Percentiles rank a stretch among this genome's conserved stretches.
These are phyloP conservation scores for Nymphicus hollandicus DNA, from an alignment of 2,113 vertebrate genomes.

Conservation along the genomic window DNA sequence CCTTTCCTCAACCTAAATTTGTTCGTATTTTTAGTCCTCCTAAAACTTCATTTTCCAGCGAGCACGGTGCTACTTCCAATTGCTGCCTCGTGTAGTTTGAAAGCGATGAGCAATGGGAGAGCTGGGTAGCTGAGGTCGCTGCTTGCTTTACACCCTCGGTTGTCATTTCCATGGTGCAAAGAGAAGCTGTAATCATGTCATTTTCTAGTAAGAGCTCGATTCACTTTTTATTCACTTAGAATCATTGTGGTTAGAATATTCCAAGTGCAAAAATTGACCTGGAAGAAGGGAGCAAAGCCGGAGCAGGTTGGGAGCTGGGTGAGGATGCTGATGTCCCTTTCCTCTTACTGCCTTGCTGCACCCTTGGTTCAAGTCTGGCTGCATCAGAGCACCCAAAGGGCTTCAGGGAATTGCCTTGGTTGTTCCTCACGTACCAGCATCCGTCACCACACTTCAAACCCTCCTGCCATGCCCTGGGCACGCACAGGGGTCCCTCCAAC, in stretches of 20 bases:
- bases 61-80: not conserved
- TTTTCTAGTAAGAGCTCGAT: not conserved
- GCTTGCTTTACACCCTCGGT: not conserved
- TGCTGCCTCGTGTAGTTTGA: not conserved
- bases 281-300: rapidly evolving
- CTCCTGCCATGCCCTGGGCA: not conserved
- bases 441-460: rapidly evolving
- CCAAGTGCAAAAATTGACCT: not conserved
- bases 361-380: not conserved
- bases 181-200: not conserved
- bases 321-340: not conserved
- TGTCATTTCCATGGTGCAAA: not conserved
- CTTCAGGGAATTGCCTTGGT: not conserved
- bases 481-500: rapidly evolving
- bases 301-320: not conserved
- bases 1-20: constrained; percentile 33
- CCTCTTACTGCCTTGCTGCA: not conserved
- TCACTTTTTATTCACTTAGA: not conserved
- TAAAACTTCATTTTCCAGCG: not conserved
- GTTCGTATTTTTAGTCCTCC: constrained; percentile 38
- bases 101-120: not conserved
- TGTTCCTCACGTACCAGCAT: not conserved
- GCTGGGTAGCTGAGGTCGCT: not conserved
- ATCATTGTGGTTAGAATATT: too few relatives aligned
- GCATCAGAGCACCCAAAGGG: rapidly evolving